Evolutionary conservation across 2,888 invertebrate species (phyloP).

Genomic region (Drosophila kokeensis): DNA sequence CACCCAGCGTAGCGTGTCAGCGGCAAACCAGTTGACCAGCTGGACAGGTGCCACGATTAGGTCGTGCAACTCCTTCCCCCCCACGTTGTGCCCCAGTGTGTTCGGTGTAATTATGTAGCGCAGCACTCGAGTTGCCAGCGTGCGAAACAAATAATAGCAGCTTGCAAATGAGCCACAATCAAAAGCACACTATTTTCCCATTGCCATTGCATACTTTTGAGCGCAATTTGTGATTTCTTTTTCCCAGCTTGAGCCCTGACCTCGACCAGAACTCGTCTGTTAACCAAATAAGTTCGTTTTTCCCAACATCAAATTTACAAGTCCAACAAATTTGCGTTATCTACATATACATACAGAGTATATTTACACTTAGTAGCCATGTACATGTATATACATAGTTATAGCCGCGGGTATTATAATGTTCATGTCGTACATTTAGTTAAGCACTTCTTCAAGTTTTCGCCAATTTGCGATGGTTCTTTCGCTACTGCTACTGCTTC

Average conservation of each 20-base stretch:
- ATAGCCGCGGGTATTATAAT: constrained; percentile 7
- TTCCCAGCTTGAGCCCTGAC: constrained; percentile 16
- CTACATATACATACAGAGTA: neutral
- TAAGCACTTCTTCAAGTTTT: constrained; percentile 35
- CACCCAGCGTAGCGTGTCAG: constrained; percentile 45
- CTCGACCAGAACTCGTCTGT: constrained; percentile 11
- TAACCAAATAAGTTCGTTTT: constrained; percentile 2
- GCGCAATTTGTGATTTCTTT: constrained; percentile 19
- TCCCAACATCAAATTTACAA: neutral
- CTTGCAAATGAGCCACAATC: constrained; percentile 6
- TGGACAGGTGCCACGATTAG: constrained; percentile 60
- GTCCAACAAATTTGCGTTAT: constrained; percentile 29
- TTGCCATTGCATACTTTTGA: constrained; percentile 15
- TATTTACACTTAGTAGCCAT: neutral
- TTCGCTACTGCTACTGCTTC: constrained; percentile 19
- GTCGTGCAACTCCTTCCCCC: constrained; percentile 28
- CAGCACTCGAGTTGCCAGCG: constrained; percentile 14
- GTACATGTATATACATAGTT: neutral
- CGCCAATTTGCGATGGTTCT: constrained; percentile 46
- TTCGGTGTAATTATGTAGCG: constrained; percentile 45
- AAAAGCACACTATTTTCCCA: neutral
- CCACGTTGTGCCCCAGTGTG: neutral
- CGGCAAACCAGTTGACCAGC: constrained; percentile 40
- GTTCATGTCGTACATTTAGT: constrained; percentile 34
- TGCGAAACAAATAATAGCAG: constrained; percentile 35